phyloP scores from a whole-genome alignment of 2,113 vertebrate genomes.

The Oreochromis spilurus region DNA sequence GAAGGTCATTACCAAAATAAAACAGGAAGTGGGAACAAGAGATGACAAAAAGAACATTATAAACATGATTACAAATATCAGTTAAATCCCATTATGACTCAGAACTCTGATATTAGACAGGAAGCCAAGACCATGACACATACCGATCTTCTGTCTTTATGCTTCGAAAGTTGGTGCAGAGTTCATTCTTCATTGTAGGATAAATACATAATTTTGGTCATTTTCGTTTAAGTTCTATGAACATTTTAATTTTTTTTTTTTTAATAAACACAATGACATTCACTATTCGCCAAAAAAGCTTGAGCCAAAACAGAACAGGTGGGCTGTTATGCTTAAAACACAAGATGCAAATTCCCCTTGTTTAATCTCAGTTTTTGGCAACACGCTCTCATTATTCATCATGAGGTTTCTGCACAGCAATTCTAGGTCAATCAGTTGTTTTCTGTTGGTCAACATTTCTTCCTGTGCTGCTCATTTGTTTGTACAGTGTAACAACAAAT shows the following conservation, averaged over 20 bases:
- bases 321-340: neutral
- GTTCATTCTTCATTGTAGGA: neutral
- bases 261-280: neutral
- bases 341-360: neutral
- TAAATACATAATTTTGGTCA: neutral
- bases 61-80: neutral
- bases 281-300: neutral
- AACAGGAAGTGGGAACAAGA: neutral
- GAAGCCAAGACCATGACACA: neutral
- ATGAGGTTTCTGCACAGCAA: neutral
- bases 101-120: neutral
- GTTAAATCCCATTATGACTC: neutral
- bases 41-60: neutral
- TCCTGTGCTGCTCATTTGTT: neutral
- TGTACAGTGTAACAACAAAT: neutral
- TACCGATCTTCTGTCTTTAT: neutral
- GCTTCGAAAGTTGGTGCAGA: neutral
- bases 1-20: neutral
- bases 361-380: neutral
- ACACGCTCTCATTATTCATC: neutral
- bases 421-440: neutral
- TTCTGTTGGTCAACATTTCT: neutral
- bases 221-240: neutral
- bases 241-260: neutral
- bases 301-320: neutral